Conservation (phyloP, 2,888 invertebrate species). For the Neocrepidodera transversa region DNA sequence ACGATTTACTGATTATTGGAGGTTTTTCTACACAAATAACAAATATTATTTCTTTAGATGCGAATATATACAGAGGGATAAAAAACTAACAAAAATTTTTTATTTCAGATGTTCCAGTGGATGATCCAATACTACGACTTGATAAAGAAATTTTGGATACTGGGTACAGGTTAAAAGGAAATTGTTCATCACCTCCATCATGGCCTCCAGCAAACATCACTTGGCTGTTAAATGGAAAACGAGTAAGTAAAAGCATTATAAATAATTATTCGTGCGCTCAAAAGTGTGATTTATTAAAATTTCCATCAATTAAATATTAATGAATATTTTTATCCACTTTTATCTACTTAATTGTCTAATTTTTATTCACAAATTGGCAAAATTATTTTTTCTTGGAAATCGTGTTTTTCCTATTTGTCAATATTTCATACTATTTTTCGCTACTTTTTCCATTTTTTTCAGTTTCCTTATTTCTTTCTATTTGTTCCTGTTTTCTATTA, state of each 20-base stretch:
- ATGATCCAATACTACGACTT: constrained; percentile 69
- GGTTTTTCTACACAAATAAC: background rate
- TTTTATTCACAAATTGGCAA: too few relatives aligned
- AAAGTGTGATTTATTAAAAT: too few relatives aligned
- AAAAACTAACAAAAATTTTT: background rate
- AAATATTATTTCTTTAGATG: background rate
- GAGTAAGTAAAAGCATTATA: constrained; percentile 56
- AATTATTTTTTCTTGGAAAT: too few relatives aligned
- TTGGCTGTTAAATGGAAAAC: constrained; percentile 72
- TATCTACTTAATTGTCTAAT: too few relatives aligned
- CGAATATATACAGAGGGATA: background rate
- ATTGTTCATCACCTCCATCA: constrained; percentile 72
- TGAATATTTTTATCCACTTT: too few relatives aligned
- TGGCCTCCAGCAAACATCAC: constrained; percentile 75
- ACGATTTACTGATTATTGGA: background rate
- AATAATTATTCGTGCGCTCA: too few relatives aligned
- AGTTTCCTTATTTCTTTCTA: too few relatives aligned
- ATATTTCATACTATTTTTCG: too few relatives aligned
- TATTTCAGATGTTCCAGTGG: constrained; percentile 71
- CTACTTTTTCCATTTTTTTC: too few relatives aligned
- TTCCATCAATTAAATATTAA: too few relatives aligned
- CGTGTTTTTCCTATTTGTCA: too few relatives aligned
- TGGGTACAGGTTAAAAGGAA: constrained; percentile 72
- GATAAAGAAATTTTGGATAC: constrained; percentile 75
- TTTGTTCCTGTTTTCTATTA: too few relatives aligned